These are phyloP conservation scores for Lepidocyrtinus sp. DNA, from an alignment of 2,888 invertebrate genomes.

Conservation along the genomic window DNA sequence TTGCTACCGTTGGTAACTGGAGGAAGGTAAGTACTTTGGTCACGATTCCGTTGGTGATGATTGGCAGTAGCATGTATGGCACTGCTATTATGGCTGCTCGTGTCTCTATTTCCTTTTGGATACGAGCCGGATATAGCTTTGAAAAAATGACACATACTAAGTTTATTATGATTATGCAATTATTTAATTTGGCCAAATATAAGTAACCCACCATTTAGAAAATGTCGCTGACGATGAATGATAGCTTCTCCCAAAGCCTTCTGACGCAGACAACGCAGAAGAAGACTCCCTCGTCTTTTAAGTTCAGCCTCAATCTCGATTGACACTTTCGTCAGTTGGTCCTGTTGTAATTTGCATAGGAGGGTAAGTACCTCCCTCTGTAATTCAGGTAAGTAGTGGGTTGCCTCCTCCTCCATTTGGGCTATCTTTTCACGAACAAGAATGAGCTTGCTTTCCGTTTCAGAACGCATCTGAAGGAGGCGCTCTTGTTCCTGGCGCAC, in stretches of 20 bases:
- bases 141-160: slow-evolving; percentile 19
- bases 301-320: slow-evolving; percentile 89
- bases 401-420: slow-evolving; percentile 80
- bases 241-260: slow-evolving; percentile 91
- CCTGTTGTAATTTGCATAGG: slow-evolving; percentile 91
- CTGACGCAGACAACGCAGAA: slow-evolving; percentile 87
- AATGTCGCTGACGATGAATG: slow-evolving; percentile 87
- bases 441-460: slow-evolving; percentile 87
- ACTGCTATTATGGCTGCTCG: slow-evolving; percentile 9
- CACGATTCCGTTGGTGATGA: slow-evolving; percentile 18
- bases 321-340: slow-evolving; percentile 91
- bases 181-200: not conserved
- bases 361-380: slow-evolving; percentile 91
- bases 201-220: slow-evolving; percentile 80
- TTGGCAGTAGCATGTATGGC: slow-evolving; percentile 26
- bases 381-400: slow-evolving; percentile 77
- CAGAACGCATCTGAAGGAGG: slow-evolving; percentile 82
- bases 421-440: slow-evolving; percentile 84
- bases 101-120: not conserved
- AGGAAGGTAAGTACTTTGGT: slow-evolving; percentile 58
- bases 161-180: not conserved
- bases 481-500: slow-evolving; percentile 82
- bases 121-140: slow-evolving; percentile 59
- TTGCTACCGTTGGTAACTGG: slow-evolving; percentile 50
- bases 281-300: slow-evolving; percentile 85